Evolutionary conservation across 2,888 invertebrate species (phyloP).

Genomic region (Oxyteleia sp.): DNA sequence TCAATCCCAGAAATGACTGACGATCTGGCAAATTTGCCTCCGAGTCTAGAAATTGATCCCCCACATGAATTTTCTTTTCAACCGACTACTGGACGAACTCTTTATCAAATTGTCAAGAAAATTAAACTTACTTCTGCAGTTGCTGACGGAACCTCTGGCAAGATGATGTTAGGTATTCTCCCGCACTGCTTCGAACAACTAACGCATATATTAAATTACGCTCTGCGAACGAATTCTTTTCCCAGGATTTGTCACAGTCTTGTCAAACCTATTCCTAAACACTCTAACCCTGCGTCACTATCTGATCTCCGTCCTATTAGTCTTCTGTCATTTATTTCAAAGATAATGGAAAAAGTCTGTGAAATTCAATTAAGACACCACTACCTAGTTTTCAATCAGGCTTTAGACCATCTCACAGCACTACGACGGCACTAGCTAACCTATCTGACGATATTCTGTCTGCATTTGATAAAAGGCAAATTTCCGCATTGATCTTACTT

Average conservation of each 20-base stretch:
- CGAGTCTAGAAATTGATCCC: too few species aligned
- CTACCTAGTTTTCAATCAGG: not conserved
- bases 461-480: not conserved
- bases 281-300: too few species aligned
- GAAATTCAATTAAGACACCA: too few species aligned
- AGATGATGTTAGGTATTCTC: not conserved
- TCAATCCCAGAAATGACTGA: not conserved
- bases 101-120: not conserved
- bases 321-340: too few species aligned
- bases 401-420: not conserved
- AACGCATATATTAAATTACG: not conserved
- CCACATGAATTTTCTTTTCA: too few species aligned
- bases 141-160: not conserved
- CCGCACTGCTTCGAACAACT: not conserved
- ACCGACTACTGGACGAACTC: too few species aligned
- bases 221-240: not conserved
- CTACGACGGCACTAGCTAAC: not conserved
- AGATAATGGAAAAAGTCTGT: too few species aligned
- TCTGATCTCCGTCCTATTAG: too few species aligned
- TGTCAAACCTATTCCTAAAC: not conserved
- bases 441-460: not conserved
- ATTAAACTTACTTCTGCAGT: not conserved
- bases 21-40: too few species aligned
- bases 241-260: not conserved
- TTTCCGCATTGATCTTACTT: not conserved